Evolutionary conservation across 2,797 vertebrate species (phyloP), one percentile per base, ranked within the genome.

Genomic region (Calcarius lapponicus): DNA sequence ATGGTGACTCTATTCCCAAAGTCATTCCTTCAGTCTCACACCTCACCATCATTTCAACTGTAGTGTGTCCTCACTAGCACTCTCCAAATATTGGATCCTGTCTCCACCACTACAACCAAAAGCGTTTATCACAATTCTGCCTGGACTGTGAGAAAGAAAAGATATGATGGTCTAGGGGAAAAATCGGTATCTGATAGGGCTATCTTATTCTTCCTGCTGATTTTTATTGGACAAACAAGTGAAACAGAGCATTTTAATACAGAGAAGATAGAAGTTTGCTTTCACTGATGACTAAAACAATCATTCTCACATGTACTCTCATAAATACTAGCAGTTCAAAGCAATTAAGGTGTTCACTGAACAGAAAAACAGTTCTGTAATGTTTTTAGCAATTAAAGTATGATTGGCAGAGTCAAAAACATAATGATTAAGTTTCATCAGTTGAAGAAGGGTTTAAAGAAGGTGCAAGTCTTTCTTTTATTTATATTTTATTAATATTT

Each of bases 341-440:
- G 64, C 71, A 95, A 95, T 97, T 94, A 95, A 88, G 57, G 80
- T 88, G 78, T 82, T 95, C 94, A 94, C 48, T 90, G 92, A 95
- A 66, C 29, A 67, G 90, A 88, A 81, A 93, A 95, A 93, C 0
- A 0, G 80, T 86, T 84, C 62, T 79, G 74, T 79, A 79, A 48
- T 73, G 51, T 48, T 93, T 93, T 87, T 57, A 82, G 57, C 67
- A 89, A 53, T 87, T 93, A 74, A 90, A 91, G 54, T 40, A 78
- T 87, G 84, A 96, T 48, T 89, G 79, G 40, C 86, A 94, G 64
- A 36, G 20, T 74, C 78, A 50, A 87, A 81, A 89, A 76, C 34
- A 69, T 79, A 80, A 84, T 67, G 6, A 87, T 85, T 82, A 76
- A 17, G 21, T 54, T 91, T 85, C 65, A 65, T 78, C 61, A 56